phyloP scores from a whole-genome alignment of 2,797 vertebrate species.

The Galagoides demidoff region DNA sequence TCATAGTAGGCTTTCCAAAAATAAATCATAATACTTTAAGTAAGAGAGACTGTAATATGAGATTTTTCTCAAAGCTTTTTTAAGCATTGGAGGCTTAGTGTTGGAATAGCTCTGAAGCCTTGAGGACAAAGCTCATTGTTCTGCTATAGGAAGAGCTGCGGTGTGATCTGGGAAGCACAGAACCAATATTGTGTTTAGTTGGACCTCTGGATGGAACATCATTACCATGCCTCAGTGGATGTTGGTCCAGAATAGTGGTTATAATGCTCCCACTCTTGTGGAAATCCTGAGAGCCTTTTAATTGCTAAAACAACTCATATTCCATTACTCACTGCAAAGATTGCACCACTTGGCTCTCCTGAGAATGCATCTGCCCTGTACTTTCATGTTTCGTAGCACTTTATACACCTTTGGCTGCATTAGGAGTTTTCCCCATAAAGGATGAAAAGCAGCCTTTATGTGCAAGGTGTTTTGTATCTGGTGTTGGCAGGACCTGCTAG shows the following conservation, averaged over 20 bases:
- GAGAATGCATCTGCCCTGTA: constrained; percentile 17
- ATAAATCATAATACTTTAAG: background rate
- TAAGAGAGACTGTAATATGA: background rate
- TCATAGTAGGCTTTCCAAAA: constrained; percentile 5
- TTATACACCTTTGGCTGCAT: background rate
- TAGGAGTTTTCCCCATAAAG: background rate
- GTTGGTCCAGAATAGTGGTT: constrained; percentile 51
- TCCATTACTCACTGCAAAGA: constrained; percentile 76
- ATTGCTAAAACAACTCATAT: constrained; percentile 69
- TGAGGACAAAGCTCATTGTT: constrained; percentile 68
- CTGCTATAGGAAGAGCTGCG: background rate
- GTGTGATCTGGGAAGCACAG: constrained; percentile 54
- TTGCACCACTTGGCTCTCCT: constrained; percentile 63
- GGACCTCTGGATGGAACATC: constrained; percentile 71
- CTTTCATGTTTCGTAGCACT: constrained; percentile 8
- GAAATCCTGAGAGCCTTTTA: constrained; percentile 66
- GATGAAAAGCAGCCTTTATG: constrained; percentile 30
- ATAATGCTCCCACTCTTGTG: constrained; percentile 60
- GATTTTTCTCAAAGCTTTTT: constrained; percentile 12
- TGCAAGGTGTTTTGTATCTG: background rate
- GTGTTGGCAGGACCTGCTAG: background rate
- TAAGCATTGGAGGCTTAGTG: background rate
- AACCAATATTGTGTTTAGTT: constrained; percentile 65
- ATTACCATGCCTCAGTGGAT: constrained; percentile 69
- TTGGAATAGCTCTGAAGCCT: background rate